Percentiles rank a stretch among this genome's conserved stretches.
Conservation (phyloP, 2,797 vertebrate genomes). For the Spea hammondii region DNA sequence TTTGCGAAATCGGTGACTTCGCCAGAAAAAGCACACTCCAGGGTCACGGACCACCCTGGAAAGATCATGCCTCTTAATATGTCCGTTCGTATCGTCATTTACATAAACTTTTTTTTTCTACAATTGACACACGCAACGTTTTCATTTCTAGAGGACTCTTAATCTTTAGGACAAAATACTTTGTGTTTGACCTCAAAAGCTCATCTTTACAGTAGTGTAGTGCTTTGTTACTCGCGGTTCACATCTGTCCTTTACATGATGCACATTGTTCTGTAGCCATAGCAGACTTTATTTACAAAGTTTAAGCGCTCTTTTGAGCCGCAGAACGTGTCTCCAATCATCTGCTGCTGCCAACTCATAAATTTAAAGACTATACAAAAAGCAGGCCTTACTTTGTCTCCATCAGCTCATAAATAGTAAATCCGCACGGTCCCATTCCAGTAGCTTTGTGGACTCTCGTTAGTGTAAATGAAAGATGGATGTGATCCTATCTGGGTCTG, state of each 20-base stretch:
- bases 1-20: slow-evolving; percentile 63
- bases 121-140: slow-evolving; percentile 58
- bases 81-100: slow-evolving; percentile 56
- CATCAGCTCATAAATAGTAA: slow-evolving; percentile 62
- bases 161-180: slow-evolving; percentile 56
- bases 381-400: slow-evolving; percentile 61
- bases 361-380: slow-evolving; percentile 70
- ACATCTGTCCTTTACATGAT: slow-evolving; percentile 63
- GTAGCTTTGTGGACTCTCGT: slow-evolving; percentile 48
- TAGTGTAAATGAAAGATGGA: background rate
- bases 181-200: slow-evolving; percentile 29
- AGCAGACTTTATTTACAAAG: slow-evolving; percentile 83
- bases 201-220: slow-evolving; percentile 45
- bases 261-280: slow-evolving; percentile 64
- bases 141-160: slow-evolving; percentile 38
- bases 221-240: slow-evolving; percentile 19
- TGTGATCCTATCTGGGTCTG: background rate
- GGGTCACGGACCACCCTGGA: slow-evolving; percentile 67
- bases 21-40: slow-evolving; percentile 62
- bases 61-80: slow-evolving; percentile 53
- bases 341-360: slow-evolving; percentile 70
- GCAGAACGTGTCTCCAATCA: slow-evolving; percentile 65
- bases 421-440: slow-evolving; percentile 58
- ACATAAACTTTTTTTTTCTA: slow-evolving; percentile 52
- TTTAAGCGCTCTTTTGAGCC: slow-evolving; percentile 70